Base-by-base conservation (phyloP, 64 coral and sea anemone genomes). In the Montipora sp. region DNA sequence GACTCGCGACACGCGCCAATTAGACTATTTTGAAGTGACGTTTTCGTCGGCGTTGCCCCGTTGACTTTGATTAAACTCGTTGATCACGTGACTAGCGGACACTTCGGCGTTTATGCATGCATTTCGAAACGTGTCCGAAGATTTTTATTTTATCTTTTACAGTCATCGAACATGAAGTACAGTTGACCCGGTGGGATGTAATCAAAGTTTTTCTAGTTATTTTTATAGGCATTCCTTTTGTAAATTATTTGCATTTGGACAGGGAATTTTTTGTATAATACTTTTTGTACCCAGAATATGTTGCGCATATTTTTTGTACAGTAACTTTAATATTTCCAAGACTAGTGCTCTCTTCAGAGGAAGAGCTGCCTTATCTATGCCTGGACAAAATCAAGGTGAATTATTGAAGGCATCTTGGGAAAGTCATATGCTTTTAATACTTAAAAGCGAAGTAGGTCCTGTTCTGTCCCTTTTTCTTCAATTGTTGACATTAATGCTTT, bases 261-360 rank as follows among this genome's bases (percentile, higher is more conserved):
- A 65, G 80, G 63, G 61, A 49, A 85, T 8, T 71, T 85, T 80
- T 85, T 85, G 82, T 85, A 85, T 45, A 48, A 85, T 85, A 85
- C 36, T 85, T 85, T 85, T 85, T 85, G 60, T 85, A 72, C 65
- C 47, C 47, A 71, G 61, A 72, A 23, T 85, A 23, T 20, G 82
- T 85, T 85, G 82, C 82, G 27, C 60, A 85, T 85, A 85, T 85
- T 85, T 36, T 85, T 85, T 85, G 82, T 85, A 85, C 82, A 85
- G 82, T 85, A 71, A 71, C 65, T 85, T 78, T 85, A 46, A 22
- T 85, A 21, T 85, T 85, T 85, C 82, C 82, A 49, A 72, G 82
- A 70, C 14, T 72, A 0, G 5, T 23, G 5, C 23, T 82, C 75
- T 82, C 58, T 70, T 85, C 20, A 8, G 48, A 3, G 11, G 68